A percentile compares a stretch with the other conserved stretches of the same genome.
These are phyloP conservation scores for Drosophila littoralis DNA, from an alignment of 1,140 invertebrate species.

Conservation along the genomic window DNA sequence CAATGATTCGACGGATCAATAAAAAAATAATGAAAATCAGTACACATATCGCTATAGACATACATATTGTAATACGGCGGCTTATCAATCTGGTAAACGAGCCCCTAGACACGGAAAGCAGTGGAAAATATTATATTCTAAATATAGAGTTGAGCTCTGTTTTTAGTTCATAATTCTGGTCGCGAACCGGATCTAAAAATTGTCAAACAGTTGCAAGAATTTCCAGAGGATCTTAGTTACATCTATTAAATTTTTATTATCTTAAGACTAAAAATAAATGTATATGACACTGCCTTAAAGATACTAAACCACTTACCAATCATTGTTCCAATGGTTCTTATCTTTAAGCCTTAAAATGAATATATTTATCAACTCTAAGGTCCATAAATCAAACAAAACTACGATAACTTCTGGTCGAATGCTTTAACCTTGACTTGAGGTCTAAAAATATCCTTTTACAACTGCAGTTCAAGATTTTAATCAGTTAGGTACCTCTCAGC, in stretches of 20 bases:
- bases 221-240: no score
- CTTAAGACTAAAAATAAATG: no score
- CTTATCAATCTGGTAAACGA: constrained; percentile 32
- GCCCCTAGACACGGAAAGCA: constrained; percentile 23
- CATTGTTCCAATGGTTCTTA: not conserved
- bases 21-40: constrained; percentile 38
- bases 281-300: no score
- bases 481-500: no score
- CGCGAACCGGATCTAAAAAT: constrained; percentile 32
- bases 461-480: no score
- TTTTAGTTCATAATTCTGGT: constrained; percentile 12
- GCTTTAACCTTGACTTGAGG: no score
- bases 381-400: not conserved
- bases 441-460: no score
- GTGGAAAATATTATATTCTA: constrained; percentile 43
- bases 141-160: constrained; percentile 32
- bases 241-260: no score
- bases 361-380: not conserved
- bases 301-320: not conserved
- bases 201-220: not conserved
- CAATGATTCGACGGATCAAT: constrained; percentile 34
- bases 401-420: not conserved
- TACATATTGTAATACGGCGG: constrained; percentile 5
- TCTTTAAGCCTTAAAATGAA: not conserved
- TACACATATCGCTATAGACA: constrained; percentile 4